Evolutionary conservation across 2,797 vertebrate species (phyloP).

Genomic region (Anisognathus igniventris): DNA sequence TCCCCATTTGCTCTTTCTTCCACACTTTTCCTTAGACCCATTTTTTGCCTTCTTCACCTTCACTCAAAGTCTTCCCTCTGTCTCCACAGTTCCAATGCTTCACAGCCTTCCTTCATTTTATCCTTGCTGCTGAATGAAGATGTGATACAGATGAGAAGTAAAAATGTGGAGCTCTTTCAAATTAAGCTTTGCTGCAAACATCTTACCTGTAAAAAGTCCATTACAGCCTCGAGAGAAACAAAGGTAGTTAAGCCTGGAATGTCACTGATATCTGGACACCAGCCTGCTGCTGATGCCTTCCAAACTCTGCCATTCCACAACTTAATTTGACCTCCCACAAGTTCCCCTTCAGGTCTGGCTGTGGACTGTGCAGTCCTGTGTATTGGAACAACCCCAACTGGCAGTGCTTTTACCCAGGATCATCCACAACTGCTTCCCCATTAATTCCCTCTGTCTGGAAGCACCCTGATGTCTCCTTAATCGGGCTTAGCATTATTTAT

Average conservation of each 20-base stretch:
- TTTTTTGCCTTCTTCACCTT: not conserved
- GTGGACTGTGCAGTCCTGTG: not conserved
- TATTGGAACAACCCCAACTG: not conserved
- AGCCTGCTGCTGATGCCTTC: not conserved
- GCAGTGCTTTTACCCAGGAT: not conserved
- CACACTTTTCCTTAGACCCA: not conserved
- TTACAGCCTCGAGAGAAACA: not conserved
- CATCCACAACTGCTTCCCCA: not conserved
- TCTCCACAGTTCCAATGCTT: not conserved
- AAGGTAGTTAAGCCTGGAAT: not conserved
- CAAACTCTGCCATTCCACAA: not conserved
- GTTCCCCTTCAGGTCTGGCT: not conserved
- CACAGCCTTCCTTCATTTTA: not conserved
- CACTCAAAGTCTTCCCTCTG: not conserved
- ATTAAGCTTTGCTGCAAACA: not conserved
- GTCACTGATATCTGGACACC: not conserved
- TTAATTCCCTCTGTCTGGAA: not conserved
- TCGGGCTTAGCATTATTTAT: slow-evolving; percentile 18
- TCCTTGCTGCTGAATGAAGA: not conserved
- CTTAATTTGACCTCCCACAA: not conserved
- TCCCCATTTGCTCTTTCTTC: not conserved
- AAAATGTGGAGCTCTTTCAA: not conserved
- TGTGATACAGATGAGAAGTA: not conserved
- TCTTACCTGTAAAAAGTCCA: not conserved
- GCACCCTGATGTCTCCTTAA: slow-evolving; percentile 9